Evolutionary conservation across 1,140 invertebrate species (phyloP).

Genomic region (Cydia splendana): DNA sequence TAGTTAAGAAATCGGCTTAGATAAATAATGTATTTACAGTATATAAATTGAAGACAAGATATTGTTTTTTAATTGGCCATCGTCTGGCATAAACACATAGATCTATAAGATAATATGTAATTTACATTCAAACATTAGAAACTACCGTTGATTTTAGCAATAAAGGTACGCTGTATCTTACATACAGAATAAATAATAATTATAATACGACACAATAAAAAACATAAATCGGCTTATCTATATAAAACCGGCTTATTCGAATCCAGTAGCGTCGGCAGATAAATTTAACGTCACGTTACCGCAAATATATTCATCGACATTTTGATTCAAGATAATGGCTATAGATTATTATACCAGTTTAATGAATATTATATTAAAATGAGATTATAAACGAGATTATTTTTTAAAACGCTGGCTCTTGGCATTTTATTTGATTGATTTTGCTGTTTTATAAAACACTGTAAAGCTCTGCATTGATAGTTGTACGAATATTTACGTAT

Average conservation of each 20-base stretch:
- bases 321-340: background rate
- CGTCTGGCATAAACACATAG: slow-evolving; percentile 37
- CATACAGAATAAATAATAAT: slow-evolving; percentile 55
- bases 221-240: slow-evolving; percentile 77
- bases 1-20: background rate
- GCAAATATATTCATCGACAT: slow-evolving; percentile 2
- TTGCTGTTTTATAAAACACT: background rate
- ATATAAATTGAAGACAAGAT: slow-evolving; percentile 27
- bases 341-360: background rate
- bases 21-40: background rate
- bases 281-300: slow-evolving; percentile 33
- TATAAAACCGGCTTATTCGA: slow-evolving; percentile 74
- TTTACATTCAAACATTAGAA: slow-evolving; percentile 46
- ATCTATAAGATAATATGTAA: slow-evolving; percentile 39
- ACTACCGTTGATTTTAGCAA: slow-evolving; percentile 55
- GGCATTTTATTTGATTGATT: background rate
- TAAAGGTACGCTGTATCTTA: slow-evolving; percentile 50
- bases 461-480: no score
- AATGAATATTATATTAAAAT: background rate
- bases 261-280: slow-evolving; percentile 58
- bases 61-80: slow-evolving; percentile 46
- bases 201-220: slow-evolving; percentile 65
- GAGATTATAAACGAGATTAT: background rate
- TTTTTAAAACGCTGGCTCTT: background rate
- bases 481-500: no score